phyloP scores from a whole-genome alignment of 2,113 vertebrate genomes.

The Paramormyrops kingsleyae region DNA sequence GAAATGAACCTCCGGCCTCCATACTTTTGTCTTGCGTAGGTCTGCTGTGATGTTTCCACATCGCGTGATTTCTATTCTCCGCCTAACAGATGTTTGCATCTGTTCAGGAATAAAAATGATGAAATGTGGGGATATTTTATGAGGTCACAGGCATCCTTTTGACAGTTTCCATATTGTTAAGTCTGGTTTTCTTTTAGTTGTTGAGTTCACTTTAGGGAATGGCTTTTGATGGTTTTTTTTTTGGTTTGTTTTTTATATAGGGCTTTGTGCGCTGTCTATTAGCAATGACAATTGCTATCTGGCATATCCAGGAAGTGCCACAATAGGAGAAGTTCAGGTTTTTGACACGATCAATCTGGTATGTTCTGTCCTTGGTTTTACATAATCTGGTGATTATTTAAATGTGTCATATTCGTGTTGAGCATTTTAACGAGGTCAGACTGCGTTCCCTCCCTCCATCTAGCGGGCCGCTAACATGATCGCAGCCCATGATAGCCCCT shows the following conservation, averaged over 20 bases:
- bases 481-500: slow-evolving; percentile 87
- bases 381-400: background rate
- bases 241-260: slow-evolving; percentile 16
- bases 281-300: slow-evolving; percentile 84
- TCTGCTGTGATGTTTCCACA: background rate
- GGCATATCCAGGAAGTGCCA: slow-evolving; percentile 80
- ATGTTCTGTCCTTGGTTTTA: slow-evolving; percentile 25
- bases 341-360: slow-evolving; percentile 86
- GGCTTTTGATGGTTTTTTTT: background rate
- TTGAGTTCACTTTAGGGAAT: background rate
- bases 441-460: slow-evolving; percentile 7
- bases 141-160: background rate
- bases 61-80: background rate
- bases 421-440: background rate
- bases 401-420: background rate
- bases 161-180: background rate
- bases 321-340: slow-evolving; percentile 81
- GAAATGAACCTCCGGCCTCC: background rate
- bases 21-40: background rate
- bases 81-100: background rate
- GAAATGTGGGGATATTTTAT: background rate
- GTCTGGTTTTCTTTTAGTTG: background rate
- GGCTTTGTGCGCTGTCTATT: slow-evolving; percentile 77
- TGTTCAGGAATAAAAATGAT: background rate
- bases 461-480: slow-evolving; percentile 91